Conservation (phyloP, 2,113 vertebrate genomes). For the Mobula hypostoma region DNA sequence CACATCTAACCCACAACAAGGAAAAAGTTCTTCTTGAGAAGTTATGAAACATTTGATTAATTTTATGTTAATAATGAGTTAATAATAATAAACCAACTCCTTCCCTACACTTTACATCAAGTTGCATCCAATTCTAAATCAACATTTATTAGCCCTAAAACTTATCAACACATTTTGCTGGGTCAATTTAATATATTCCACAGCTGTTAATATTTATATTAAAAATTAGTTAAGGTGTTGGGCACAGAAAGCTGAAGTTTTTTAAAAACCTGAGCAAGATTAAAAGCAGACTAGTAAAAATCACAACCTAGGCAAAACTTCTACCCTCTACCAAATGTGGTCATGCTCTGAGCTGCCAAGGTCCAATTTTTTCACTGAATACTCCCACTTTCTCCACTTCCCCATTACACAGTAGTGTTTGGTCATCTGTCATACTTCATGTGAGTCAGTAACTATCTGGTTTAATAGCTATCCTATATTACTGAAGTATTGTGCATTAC, state of each 20-base stretch:
- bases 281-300: neutral
- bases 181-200: neutral
- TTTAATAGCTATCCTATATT: too few species aligned
- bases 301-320: neutral
- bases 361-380: neutral
- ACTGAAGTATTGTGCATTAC: too few species aligned
- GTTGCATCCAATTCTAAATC: neutral
- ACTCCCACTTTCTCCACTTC: neutral
- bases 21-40: neutral
- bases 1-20: neutral
- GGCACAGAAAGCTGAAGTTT: neutral
- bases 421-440: neutral
- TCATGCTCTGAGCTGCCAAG: neutral
- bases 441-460: neutral
- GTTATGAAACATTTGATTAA: conserved; percentile 5
- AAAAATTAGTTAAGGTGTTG: neutral
- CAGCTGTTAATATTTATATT: too few species aligned
- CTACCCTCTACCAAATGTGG: neutral
- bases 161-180: neutral
- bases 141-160: neutral
- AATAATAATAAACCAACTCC: conserved; percentile 29
- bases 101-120: neutral
- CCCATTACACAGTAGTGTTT: neutral
- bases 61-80: neutral
- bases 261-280: neutral